phyloP scores from a whole-genome alignment of 2,113 vertebrate genomes.

The Xyrauchen texanus region DNA sequence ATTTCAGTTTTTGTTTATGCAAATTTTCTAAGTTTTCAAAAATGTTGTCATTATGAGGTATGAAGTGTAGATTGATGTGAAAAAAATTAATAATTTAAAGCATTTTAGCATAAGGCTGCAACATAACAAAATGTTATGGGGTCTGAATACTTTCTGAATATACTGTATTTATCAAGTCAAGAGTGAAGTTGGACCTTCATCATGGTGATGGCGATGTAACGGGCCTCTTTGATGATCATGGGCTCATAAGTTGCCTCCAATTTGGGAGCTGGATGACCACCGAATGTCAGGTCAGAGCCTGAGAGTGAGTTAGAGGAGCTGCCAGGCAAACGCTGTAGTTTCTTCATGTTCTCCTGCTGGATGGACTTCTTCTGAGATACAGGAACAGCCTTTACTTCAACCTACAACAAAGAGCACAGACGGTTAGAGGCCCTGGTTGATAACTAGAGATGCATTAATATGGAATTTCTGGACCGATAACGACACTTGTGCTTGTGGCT shows the following conservation, averaged over 20 bases:
- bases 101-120: too few species aligned
- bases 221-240: slow-evolving; percentile 97
- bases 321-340: slow-evolving; percentile 86
- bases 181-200: slow-evolving; percentile 87
- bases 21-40: too few species aligned
- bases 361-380: slow-evolving; percentile 97
- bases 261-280: slow-evolving; percentile 90
- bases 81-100: too few species aligned
- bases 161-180: background rate
- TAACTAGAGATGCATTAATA: too few species aligned
- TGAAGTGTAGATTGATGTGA: too few species aligned
- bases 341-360: slow-evolving; percentile 89
- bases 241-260: slow-evolving; percentile 96
- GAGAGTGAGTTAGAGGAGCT: slow-evolving; percentile 73
- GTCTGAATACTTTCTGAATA: too few species aligned
- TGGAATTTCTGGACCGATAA: too few species aligned
- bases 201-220: slow-evolving; percentile 98
- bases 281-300: slow-evolving; percentile 87
- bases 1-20: too few species aligned
- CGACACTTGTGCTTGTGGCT: too few species aligned
- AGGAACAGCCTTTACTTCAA: slow-evolving; percentile 97
- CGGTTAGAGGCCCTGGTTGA: background rate
- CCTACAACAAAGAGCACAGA: slow-evolving; percentile 70
- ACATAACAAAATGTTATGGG: too few species aligned
- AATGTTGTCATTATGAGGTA: too few species aligned